Percentiles rank a stretch among this genome's conserved stretches.
Conservation (phyloP, 2,888 invertebrate species). For the Scelioninae gen. 1 region DNA sequence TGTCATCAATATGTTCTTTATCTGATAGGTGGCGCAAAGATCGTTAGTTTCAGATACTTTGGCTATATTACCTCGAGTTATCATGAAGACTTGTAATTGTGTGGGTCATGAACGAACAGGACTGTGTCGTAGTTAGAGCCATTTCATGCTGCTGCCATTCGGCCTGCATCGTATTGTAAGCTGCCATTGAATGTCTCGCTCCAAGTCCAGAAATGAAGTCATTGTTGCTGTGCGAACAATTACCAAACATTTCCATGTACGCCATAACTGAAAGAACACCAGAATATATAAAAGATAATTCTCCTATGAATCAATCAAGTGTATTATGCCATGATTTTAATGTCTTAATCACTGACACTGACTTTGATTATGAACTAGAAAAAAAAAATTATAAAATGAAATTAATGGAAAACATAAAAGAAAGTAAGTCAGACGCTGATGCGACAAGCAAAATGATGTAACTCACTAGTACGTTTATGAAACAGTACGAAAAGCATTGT, state of each 20-base stretch:
- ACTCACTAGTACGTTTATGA: slow-evolving; percentile 72
- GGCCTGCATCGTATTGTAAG: slow-evolving; percentile 88
- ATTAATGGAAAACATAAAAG: too few relatives aligned
- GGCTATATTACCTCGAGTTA: slow-evolving; percentile 77
- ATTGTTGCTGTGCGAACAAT: slow-evolving; percentile 92
- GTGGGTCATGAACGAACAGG: slow-evolving; percentile 86
- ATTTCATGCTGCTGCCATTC: slow-evolving; percentile 86
- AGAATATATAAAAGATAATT: too few relatives aligned
- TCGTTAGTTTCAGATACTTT: too few relatives aligned
- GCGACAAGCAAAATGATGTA: slow-evolving; percentile 52
- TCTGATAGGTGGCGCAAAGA: too few relatives aligned
- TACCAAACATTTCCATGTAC: slow-evolving; percentile 97
- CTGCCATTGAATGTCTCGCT: slow-evolving; percentile 92
- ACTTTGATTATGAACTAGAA: slow-evolving; percentile 38
- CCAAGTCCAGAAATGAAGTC: slow-evolving; percentile 90
- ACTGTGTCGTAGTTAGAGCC: slow-evolving; percentile 86
- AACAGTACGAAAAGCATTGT: slow-evolving; percentile 74
- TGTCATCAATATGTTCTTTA: too few relatives aligned
- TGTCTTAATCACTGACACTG: slow-evolving; percentile 47
- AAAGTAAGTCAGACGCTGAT: slow-evolving; percentile 29
- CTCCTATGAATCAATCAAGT: not conserved
- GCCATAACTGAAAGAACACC: slow-evolving; percentile 91
- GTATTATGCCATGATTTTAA: slow-evolving; percentile 15
- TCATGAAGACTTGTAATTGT: slow-evolving; percentile 82
- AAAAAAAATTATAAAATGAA: not conserved